Conservation (phyloP, 92 coral and sea anemone genomes). For the Bergia sp. region DNA sequence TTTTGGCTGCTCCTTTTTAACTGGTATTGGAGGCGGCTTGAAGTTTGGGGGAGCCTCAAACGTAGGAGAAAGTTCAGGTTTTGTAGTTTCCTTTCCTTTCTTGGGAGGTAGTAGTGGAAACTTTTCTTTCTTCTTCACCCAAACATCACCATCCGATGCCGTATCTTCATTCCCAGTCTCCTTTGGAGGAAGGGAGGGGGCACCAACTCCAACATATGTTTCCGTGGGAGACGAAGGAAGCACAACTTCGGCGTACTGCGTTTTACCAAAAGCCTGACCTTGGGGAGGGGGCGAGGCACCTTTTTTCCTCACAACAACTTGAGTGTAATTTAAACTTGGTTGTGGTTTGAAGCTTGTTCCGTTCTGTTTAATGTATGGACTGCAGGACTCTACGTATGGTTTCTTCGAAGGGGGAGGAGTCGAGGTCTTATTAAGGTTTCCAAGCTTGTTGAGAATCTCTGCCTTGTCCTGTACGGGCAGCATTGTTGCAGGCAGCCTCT, state of each 20-base stretch:
- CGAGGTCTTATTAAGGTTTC: conserved; percentile 18
- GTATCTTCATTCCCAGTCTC: conserved; percentile 41
- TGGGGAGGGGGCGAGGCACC: conserved; percentile 56
- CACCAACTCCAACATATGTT: conserved; percentile 17
- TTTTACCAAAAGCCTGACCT: conserved; percentile 49
- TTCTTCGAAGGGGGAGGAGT: conserved; percentile 9
- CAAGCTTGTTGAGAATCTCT: conserved; percentile 42
- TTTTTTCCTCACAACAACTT: conserved; percentile 72
- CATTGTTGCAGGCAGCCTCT: conserved; percentile 30
- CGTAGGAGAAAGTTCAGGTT: conserved; percentile 1
- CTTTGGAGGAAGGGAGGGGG: conserved; percentile 71
- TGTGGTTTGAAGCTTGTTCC: conserved; percentile 44
- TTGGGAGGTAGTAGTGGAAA: conserved; percentile 70
- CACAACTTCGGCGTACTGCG: conserved; percentile 90
- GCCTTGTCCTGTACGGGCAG: conserved; percentile 41
- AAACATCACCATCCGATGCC: conserved; percentile 56
- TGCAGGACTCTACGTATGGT: conserved; percentile 4
- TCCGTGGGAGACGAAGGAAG: conserved; percentile 57
- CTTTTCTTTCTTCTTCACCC: conserved; percentile 68
- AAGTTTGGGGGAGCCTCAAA: conserved; percentile 23
- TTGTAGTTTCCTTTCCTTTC: conserved; percentile 30
- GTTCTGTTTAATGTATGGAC: conserved; percentile 19
- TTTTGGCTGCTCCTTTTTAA: not conserved
- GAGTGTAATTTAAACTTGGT: conserved; percentile 45
- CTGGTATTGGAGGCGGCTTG: conserved; percentile 14